A percentile compares a stretch with the other conserved stretches of the same genome.
phyloP scores from a whole-genome alignment of 2,888 invertebrate genomes.

The Eupelmus urozonus region DNA sequence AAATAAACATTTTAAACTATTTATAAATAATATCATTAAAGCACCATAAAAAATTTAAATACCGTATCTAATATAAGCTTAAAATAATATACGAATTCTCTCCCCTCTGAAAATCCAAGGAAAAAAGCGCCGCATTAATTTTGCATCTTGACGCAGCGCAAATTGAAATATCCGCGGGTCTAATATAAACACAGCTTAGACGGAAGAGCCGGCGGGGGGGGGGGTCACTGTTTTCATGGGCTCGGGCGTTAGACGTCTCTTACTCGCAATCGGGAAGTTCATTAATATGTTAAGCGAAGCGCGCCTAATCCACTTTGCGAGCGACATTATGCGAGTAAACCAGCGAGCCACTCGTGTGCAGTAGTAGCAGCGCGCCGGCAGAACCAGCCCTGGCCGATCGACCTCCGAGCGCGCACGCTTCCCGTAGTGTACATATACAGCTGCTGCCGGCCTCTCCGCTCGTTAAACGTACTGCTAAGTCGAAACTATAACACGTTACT shows the following conservation, averaged over 20 bases:
- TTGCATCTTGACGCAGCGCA: not conserved
- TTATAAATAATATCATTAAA: too few relatives aligned
- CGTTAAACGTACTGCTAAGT: conserved; percentile 23
- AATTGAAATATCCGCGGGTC: conserved; percentile 27
- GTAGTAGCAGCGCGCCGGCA: too few relatives aligned
- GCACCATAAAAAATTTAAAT: too few relatives aligned
- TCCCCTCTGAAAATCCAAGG: too few relatives aligned
- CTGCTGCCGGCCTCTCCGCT: not conserved
- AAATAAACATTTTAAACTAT: too few relatives aligned
- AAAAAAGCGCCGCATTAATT: not conserved
- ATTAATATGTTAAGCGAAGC: conserved; percentile 58
- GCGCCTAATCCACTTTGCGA: conserved; percentile 55
- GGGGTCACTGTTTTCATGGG: conserved; percentile 4
- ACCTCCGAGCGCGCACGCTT: not conserved
- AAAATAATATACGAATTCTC: not conserved
- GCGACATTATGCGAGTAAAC: conserved; percentile 47
- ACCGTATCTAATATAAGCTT: too few relatives aligned
- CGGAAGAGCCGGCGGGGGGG: not conserved
- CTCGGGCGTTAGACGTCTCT: conserved; percentile 16
- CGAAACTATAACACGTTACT: conserved; percentile 41
- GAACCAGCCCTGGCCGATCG: not conserved
- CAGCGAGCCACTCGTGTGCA: conserved; percentile 31
- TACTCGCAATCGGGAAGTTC: conserved; percentile 54
- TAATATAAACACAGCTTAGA: conserved; percentile 36
- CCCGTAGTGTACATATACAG: not conserved